A percentile compares a stretch with the other conserved stretches of the same genome.
phyloP scores from a whole-genome alignment of 2,113 vertebrate species.

The Syrrhaptes paradoxus region DNA sequence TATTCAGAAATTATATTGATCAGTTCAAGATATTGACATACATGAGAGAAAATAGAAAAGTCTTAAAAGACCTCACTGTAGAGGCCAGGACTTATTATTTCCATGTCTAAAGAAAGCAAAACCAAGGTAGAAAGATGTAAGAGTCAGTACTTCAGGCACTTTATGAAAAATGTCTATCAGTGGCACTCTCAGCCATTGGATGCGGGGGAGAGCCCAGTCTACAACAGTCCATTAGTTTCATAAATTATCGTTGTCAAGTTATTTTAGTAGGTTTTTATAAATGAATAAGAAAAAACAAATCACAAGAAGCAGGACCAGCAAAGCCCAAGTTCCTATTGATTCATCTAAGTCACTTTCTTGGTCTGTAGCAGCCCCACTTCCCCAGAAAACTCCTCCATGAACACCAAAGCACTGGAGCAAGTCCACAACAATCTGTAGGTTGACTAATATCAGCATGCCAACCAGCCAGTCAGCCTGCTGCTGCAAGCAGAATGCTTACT shows the following conservation, averaged over 20 bases:
- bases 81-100: neutral
- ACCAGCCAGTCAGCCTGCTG: neutral
- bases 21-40: neutral
- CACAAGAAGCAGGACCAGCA: neutral
- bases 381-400: neutral
- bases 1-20: neutral
- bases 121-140: neutral
- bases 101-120: neutral
- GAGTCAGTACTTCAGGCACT: neutral
- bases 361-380: neutral
- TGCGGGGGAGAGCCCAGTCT: neutral
- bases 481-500: neutral
- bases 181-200: neutral
- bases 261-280: neutral
- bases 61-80: neutral
- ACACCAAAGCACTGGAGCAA: neutral
- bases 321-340: neutral
- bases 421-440: fast-evolving
- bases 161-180: constrained; percentile 10
- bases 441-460: neutral
- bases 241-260: neutral
- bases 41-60: neutral
- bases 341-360: neutral
- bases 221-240: neutral
- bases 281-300: neutral